These are phyloP conservation scores for Vanacampus margaritifer DNA, from an alignment of 2,113 vertebrate genomes.

Conservation along the genomic window DNA sequence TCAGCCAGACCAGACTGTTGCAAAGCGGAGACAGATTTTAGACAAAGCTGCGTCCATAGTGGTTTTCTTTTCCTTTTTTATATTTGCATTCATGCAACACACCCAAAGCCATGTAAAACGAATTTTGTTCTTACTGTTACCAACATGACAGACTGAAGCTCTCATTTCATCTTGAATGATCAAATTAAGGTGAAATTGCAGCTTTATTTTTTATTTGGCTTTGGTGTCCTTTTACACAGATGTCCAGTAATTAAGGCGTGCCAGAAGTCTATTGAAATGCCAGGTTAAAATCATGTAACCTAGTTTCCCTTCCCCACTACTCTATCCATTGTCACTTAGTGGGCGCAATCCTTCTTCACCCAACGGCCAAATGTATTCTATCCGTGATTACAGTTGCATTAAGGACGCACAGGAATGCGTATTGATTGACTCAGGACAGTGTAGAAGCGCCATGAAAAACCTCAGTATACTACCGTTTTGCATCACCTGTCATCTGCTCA, in stretches of 20 bases:
- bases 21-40: not conserved
- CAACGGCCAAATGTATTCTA: conserved; percentile 60
- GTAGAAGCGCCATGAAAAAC: conserved; percentile 55
- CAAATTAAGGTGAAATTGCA: conserved; percentile 55
- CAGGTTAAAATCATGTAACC: conserved; percentile 49
- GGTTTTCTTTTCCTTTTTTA: not conserved
- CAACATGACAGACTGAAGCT: conserved; percentile 24
- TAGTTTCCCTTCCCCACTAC: conserved; percentile 49
- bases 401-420: conserved; percentile 68
- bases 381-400: conserved; percentile 73
- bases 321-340: conserved; percentile 63
- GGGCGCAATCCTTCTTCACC: conserved; percentile 22
- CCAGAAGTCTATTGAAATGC: conserved; percentile 38
- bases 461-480: conserved; percentile 55
- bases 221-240: conserved; percentile 58
- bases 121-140: conserved; percentile 20
- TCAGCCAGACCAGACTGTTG: not conserved
- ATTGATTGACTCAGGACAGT: conserved; percentile 69
- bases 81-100: not conserved
- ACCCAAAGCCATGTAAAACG: conserved; percentile 32
- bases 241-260: conserved; percentile 35
- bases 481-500: conserved; percentile 65
- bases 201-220: conserved; percentile 45
- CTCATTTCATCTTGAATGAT: conserved; percentile 37
- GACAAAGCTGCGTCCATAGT: conserved; percentile 2